Percentiles rank a stretch among this genome's conserved stretches.
These are phyloP conservation scores for Prionace glauca DNA, from an alignment of 2,797 vertebrate species.

Conservation along the genomic window DNA sequence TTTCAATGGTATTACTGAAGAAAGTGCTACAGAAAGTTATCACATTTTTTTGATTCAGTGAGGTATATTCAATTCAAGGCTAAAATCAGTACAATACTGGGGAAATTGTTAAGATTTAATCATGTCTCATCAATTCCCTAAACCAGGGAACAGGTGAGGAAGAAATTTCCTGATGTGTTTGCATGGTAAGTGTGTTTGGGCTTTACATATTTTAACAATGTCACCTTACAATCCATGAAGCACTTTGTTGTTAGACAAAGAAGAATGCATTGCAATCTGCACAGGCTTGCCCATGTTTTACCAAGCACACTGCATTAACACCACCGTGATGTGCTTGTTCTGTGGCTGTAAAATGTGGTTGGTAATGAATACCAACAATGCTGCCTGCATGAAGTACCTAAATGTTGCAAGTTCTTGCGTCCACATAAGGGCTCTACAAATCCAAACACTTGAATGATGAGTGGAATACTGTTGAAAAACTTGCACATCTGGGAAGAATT, in stretches of 20 bases:
- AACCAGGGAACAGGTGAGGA: background rate
- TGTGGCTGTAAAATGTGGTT: background rate
- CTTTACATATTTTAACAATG: slow-evolving; percentile 15
- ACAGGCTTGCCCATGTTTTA: background rate
- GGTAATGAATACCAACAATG: background rate
- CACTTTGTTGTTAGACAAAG: background rate
- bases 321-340: background rate
- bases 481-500: background rate
- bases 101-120: background rate
- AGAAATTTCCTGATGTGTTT: background rate
- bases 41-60: background rate
- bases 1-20: background rate
- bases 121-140: background rate
- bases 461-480: background rate
- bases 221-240: background rate
- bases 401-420: background rate
- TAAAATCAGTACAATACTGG: background rate
- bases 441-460: background rate
- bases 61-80: background rate
- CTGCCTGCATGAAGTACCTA: background rate
- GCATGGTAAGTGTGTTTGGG: background rate
- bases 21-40: background rate
- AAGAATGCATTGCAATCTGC: background rate
- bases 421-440: too few species aligned
- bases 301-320: background rate